These are phyloP conservation scores for Boulengeromyrus knoepffleri DNA, from an alignment of 2,113 vertebrate species.

Conservation along the genomic window DNA sequence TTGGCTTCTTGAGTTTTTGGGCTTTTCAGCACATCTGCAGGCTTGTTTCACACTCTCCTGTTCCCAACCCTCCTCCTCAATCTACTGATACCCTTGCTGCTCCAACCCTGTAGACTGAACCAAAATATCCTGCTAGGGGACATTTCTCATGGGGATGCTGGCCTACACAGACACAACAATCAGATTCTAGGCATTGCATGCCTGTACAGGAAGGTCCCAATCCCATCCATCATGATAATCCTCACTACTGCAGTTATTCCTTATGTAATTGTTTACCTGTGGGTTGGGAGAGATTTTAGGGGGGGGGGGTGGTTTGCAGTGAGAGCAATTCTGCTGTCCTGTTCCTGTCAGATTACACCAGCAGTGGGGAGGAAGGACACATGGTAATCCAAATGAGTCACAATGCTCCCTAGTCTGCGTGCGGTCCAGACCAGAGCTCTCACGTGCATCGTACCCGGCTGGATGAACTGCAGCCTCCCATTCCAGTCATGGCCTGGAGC, in stretches of 20 bases:
- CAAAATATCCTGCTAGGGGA: background rate
- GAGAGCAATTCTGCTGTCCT: background rate
- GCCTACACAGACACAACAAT: background rate
- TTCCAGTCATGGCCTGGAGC: background rate
- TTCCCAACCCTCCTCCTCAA: background rate
- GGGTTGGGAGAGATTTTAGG: background rate
- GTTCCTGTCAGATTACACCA: background rate
- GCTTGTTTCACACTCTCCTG: background rate
- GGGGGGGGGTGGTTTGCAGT: background rate
- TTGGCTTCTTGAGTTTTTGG: background rate
- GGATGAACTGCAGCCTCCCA: background rate
- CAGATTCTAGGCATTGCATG: background rate
- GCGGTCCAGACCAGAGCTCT: background rate
- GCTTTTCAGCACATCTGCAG: background rate
- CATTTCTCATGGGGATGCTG: background rate
- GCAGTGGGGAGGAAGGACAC: background rate
- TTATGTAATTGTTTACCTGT: background rate
- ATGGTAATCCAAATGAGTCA: background rate
- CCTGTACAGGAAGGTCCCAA: background rate
- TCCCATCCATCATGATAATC: background rate
- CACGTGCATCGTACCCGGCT: background rate
- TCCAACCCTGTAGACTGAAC: background rate
- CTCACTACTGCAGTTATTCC: background rate
- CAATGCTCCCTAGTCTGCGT: background rate
- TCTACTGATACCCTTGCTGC: background rate